Evolutionary conservation across 1,140 invertebrate species (phyloP).

Genomic region (Drosophila lowei): DNA sequence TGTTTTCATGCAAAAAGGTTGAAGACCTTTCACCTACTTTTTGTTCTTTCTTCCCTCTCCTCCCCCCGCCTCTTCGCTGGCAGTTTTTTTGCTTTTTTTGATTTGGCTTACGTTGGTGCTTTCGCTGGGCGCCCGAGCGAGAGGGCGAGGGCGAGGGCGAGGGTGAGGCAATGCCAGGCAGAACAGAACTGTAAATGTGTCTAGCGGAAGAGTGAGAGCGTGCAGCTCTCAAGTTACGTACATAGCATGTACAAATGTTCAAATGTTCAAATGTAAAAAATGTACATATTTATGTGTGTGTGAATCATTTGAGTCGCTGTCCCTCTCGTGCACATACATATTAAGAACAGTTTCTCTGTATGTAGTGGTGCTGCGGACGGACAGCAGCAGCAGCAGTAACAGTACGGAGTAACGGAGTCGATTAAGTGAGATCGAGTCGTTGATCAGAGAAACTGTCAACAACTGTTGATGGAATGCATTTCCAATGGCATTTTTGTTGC

Average conservation of each 20-base stretch:
- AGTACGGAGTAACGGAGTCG: not conserved
- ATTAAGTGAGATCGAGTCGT: too few relatives aligned
- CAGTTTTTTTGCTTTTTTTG: conserved; percentile 34
- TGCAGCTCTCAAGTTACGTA: not conserved
- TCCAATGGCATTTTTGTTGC: too few relatives aligned
- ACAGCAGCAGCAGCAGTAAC: not conserved
- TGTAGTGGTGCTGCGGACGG: conserved; percentile 1
- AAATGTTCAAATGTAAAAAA: too few relatives aligned
- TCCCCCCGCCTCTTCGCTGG: conserved; percentile 40
- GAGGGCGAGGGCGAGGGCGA: too few relatives aligned
- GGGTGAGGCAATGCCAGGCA: too few relatives aligned
- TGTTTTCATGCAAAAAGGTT: conserved; percentile 81
- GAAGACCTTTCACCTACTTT: conserved; percentile 81
- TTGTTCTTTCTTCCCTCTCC: conserved; percentile 37
- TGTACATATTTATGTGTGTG: conserved; percentile 7
- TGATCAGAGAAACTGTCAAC: too few relatives aligned
- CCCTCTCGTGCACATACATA: conserved; percentile 38
- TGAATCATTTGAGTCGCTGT: conserved; percentile 39
- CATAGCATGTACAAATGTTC: conserved; percentile 11
- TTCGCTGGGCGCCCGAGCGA: conserved; percentile 6
- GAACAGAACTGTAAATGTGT: too few relatives aligned
- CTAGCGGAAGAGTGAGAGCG: too few relatives aligned
- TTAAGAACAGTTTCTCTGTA: too few relatives aligned
- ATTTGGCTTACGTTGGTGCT: conserved; percentile 7
- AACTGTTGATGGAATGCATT: too few relatives aligned